phyloP scores from a whole-genome alignment of 2,888 invertebrate species.

The Hemithea aestivaria region DNA sequence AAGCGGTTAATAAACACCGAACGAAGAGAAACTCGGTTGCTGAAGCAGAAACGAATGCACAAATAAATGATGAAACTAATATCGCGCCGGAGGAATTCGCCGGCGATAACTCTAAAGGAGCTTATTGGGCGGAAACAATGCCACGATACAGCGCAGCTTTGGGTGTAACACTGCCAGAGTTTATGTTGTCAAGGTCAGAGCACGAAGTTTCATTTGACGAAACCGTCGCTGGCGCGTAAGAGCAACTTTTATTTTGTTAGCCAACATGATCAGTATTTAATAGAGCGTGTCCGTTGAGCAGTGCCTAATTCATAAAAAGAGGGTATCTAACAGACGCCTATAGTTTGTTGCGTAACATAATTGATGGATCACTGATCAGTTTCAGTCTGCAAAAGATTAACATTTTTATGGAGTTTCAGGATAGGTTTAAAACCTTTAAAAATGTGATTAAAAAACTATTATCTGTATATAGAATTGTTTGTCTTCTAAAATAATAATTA shows the following conservation, averaged over 20 bases:
- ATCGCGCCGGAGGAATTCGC: conserved; percentile 74
- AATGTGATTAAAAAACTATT: too few species aligned
- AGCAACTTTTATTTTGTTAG: conserved; percentile 49
- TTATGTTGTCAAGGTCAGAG: conserved; percentile 83
- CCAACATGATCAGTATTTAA: conserved; percentile 55
- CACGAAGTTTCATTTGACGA: conserved; percentile 84
- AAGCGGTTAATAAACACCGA: conserved; percentile 33
- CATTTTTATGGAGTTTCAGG: conserved; percentile 10
- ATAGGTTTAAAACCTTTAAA: conserved; percentile 8
- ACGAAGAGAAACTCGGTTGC: conserved; percentile 58
- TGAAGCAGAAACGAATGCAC: conserved; percentile 49
- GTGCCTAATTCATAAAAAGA: conserved; percentile 52
- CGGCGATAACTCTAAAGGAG: conserved; percentile 77
- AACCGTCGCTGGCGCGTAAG: conserved; percentile 66
- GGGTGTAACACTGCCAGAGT: conserved; percentile 82
- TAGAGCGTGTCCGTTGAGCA: conserved; percentile 71
- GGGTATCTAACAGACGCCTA: conserved; percentile 41
- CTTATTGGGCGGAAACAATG: conserved; percentile 83
- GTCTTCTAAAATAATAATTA: conserved; percentile 4
- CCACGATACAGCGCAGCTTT: conserved; percentile 81
- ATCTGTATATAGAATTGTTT: conserved; percentile 1
- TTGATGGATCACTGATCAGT: conserved; percentile 66
- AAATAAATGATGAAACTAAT: conserved; percentile 56
- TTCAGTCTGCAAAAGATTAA: conserved; percentile 36
- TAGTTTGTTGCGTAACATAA: conserved; percentile 62